Conservation (phyloP, 2,113 vertebrate genomes). For the Mungos mungo region DNA sequence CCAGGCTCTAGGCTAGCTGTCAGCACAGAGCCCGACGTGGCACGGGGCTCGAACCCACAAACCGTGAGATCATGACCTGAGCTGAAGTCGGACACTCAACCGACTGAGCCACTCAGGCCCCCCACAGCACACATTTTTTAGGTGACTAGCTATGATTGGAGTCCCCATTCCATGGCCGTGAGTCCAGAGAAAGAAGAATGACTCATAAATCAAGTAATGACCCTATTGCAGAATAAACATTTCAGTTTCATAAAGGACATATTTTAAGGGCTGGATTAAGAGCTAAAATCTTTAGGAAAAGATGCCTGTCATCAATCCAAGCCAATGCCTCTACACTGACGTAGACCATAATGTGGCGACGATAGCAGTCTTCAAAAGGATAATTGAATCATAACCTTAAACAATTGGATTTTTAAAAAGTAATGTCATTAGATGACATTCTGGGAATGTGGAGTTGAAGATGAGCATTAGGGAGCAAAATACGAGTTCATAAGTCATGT, state of each 20-base stretch:
- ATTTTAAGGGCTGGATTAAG: not conserved
- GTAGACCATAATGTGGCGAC: not conserved
- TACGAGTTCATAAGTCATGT: not conserved
- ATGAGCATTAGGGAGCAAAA: not conserved
- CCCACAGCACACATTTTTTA: not conserved
- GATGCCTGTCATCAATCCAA: not conserved
- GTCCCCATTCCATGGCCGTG: not conserved
- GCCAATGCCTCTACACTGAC: not conserved
- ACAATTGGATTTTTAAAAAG: not conserved
- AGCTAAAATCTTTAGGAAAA: not conserved
- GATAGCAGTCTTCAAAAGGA: not conserved
- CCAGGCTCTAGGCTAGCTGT: too few relatives aligned
- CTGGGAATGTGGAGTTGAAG: not conserved
- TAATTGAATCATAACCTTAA: conserved; percentile 14
- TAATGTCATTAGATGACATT: not conserved
- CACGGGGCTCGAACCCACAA: too few relatives aligned
- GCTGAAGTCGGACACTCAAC: too few relatives aligned
- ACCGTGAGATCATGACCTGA: too few relatives aligned
- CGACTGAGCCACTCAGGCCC: too few relatives aligned
- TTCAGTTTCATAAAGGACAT: not conserved
- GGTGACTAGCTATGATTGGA: not conserved
- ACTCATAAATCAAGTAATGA: not conserved
- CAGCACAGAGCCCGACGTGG: too few relatives aligned
- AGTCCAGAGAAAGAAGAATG: not conserved
- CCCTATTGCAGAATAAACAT: not conserved